phyloP scores from a whole-genome alignment of 2,888 invertebrate genomes.

The Lagria hirta region DNA sequence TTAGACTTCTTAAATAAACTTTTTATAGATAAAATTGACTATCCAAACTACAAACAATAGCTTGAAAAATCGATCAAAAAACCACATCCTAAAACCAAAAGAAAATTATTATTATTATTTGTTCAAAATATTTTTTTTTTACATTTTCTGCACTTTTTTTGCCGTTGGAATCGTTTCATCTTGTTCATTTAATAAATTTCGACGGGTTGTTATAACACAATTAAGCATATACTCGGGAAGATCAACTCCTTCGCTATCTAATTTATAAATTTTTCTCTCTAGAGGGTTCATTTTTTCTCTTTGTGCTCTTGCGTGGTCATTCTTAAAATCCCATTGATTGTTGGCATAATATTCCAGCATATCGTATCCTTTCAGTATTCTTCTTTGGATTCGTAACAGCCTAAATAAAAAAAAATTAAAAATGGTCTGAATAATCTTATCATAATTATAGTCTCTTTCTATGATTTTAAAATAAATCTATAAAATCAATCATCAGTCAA shows the following conservation, averaged over 20 bases:
- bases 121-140: constrained; percentile 47
- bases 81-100: constrained; percentile 42
- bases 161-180: constrained; percentile 81
- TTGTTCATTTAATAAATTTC: constrained; percentile 79
- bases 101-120: constrained; percentile 3
- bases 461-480: too few species aligned
- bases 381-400: constrained; percentile 77
- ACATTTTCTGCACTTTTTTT: constrained; percentile 77
- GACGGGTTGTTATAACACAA: constrained; percentile 77
- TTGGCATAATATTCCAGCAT: constrained; percentile 91
- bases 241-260: constrained; percentile 73
- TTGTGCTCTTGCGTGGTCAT: constrained; percentile 63
- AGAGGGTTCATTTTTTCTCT: constrained; percentile 64
- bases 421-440: neutral
- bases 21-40: constrained; percentile 13
- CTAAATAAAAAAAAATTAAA: constrained; percentile 55
- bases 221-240: constrained; percentile 79
- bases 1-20: too few species aligned
- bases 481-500: too few species aligned
- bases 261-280: constrained; percentile 67
- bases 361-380: constrained; percentile 83
- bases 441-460: neutral
- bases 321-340: constrained; percentile 88
- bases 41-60: constrained; percentile 23
- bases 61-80: constrained; percentile 38